Evolutionary conservation across 2,797 vertebrate genomes (phyloP).

Genomic region (Bufotes viridis): DNA sequence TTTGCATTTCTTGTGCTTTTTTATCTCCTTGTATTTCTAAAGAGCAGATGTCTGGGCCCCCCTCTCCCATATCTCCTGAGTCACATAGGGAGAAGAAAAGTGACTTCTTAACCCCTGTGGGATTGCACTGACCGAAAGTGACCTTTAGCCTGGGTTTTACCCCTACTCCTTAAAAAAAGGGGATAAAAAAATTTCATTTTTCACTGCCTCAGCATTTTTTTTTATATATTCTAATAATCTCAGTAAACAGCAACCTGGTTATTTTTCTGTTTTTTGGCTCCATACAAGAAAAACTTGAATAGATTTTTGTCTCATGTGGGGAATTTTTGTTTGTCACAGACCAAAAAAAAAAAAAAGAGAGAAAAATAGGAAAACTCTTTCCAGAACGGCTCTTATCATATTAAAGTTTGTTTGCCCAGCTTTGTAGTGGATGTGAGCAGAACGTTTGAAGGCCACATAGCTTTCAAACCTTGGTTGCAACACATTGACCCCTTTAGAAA

Average conservation of each 20-base stretch:
- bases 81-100: slow-evolving; percentile 69
- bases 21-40: slow-evolving; percentile 75
- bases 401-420: slow-evolving; percentile 90
- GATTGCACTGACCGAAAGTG: slow-evolving; percentile 61
- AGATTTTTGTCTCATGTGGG: neutral
- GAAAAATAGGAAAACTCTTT: slow-evolving; percentile 1
- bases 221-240: too few species aligned
- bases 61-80: slow-evolving; percentile 69
- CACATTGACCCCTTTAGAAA: slow-evolving; percentile 83
- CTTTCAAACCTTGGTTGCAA: slow-evolving; percentile 87
- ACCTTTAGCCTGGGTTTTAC: slow-evolving; percentile 60
- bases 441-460: slow-evolving; percentile 78
- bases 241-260: neutral
- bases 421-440: slow-evolving; percentile 80
- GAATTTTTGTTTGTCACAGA: neutral
- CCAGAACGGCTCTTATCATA: slow-evolving; percentile 83
- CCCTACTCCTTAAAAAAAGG: slow-evolving; percentile 29
- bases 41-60: slow-evolving; percentile 79
- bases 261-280: neutral
- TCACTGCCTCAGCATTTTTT: neutral
- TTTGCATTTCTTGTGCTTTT: slow-evolving; percentile 79
- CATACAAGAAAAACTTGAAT: neutral
- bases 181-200: neutral
- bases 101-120: slow-evolving; percentile 74
- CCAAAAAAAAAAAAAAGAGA: neutral